phyloP scores from a whole-genome alignment of 2,113 vertebrate genomes.

The Charadrius vociferus region DNA sequence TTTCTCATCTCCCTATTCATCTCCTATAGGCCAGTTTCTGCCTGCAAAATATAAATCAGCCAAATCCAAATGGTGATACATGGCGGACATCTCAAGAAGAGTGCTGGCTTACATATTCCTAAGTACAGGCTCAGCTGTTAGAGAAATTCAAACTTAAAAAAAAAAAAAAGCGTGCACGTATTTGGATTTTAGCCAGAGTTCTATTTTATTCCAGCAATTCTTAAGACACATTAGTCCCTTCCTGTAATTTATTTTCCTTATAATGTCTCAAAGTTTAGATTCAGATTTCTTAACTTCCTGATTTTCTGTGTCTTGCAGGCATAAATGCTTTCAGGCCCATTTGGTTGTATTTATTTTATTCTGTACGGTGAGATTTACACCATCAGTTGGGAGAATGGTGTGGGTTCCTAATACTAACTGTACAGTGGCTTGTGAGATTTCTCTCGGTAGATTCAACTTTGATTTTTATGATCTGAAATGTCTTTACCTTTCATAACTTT shows the following conservation, averaged over 20 bases:
- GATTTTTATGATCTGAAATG: not conserved
- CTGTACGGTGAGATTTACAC: not conserved
- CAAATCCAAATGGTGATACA: not conserved
- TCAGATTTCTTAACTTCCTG: not conserved
- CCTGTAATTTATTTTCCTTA: not conserved
- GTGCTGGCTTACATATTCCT: not conserved
- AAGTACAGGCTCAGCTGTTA: not conserved
- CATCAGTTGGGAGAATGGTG: not conserved
- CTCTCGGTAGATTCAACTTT: not conserved
- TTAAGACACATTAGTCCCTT: not conserved
- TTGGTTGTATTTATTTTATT: not conserved
- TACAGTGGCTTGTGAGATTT: not conserved
- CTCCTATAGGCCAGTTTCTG: not conserved
- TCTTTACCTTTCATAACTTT: not conserved
- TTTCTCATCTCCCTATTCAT: not conserved
- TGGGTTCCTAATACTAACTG: not conserved
- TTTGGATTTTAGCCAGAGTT: not conserved
- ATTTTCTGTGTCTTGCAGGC: not conserved
- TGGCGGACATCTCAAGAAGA: not conserved
- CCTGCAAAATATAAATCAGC: not conserved
- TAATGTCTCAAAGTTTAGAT: not conserved
- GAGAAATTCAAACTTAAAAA: not conserved
- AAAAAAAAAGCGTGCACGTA: rapidly evolving
- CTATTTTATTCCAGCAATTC: not conserved
- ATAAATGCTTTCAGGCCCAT: not conserved